Base-by-base conservation (phyloP, 2,797 vertebrate species). In the Manis pentadactyla region DNA sequence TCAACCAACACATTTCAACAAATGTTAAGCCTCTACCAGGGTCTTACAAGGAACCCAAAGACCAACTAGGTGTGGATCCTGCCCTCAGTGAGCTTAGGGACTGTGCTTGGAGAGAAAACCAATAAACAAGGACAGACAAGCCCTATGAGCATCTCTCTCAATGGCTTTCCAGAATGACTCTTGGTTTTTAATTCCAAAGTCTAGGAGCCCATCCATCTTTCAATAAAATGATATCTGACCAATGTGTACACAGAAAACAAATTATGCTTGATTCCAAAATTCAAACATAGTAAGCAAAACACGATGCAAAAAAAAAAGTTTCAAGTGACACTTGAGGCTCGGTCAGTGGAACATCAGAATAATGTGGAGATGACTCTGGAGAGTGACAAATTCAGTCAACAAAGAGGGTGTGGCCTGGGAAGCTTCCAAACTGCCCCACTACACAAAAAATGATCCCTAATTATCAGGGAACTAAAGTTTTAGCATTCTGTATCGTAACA, bases 281-380 rank as follows among this genome's bases (percentile, higher is more conserved):
- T 69, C n/a, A 12, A 87, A 64, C 18, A 87, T 74, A 74, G 91
- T 90, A 68, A 93, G 61, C 19, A 77, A 64, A 93, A 84, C 37
- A 53, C 7, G 9, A 53, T 37, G 6, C 18, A 61, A 95, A 21
- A 88, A 13, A 77, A 81, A 95, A 59, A 11, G 11, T 64, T 88
- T 93, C 39, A 29, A 39, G 42, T 63, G 68, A 68, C 12, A 93
- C 8, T 87, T 87, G n/a, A 25, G n/a, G 83, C 55, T 73, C 49
- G 87, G 23, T 4, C 74, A 61, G 21, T 7, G n/a, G 57, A 39
- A 92, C 19, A 87, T 53, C 29, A 74, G 69, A 71, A 85, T 29
- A 31, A 46, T 5, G 3, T 59, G 34, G 37, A 42, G 55, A 71
- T 68, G 29, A 87, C 51, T 82, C n/a, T 87, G 27, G 17, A 66